Evolutionary conservation across 2,888 invertebrate genomes (phyloP).

Genomic region (Hemistola chrysoprasaria): DNA sequence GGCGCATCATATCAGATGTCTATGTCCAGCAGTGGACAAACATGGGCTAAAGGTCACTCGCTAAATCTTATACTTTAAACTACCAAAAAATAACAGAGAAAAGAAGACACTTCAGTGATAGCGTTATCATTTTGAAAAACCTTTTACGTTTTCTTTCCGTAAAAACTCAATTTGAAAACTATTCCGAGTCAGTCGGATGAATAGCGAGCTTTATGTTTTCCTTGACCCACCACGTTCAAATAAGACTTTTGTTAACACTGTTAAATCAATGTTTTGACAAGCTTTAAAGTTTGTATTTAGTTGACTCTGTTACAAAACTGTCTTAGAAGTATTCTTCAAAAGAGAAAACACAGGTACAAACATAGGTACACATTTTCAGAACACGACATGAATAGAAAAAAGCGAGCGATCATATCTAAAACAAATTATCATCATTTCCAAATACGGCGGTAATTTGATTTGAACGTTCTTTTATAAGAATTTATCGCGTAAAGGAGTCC

Average conservation of each 20-base stretch:
- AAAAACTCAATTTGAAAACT: conserved; percentile 25
- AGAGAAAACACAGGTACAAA: too few species aligned
- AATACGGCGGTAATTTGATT: background rate
- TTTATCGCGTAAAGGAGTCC: conserved; percentile 10
- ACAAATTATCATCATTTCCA: too few species aligned
- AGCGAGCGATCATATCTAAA: too few species aligned
- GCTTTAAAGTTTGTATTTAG: background rate
- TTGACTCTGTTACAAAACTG: conserved; percentile 2
- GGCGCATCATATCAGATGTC: too few species aligned
- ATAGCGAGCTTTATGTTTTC: conserved; percentile 6
- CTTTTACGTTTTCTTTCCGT: conserved; percentile 20
- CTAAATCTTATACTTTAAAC: conserved; percentile 6
- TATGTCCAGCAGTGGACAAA: too few species aligned
- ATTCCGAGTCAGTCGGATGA: conserved; percentile 10
- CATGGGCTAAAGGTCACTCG: too few species aligned
- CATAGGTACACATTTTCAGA: too few species aligned
- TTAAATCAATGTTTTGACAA: too few species aligned
- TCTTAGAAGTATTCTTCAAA: too few species aligned
- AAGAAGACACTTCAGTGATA: conserved; percentile 32
- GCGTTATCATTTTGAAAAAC: conserved; percentile 30
- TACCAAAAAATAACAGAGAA: conserved; percentile 18
- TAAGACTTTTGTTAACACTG: too few species aligned
- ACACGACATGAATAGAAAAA: too few species aligned
- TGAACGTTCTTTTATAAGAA: background rate
- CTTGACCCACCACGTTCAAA: too few species aligned